Conservation (phyloP, 2,888 invertebrate genomes). For the Lottia gigantea region DNA sequence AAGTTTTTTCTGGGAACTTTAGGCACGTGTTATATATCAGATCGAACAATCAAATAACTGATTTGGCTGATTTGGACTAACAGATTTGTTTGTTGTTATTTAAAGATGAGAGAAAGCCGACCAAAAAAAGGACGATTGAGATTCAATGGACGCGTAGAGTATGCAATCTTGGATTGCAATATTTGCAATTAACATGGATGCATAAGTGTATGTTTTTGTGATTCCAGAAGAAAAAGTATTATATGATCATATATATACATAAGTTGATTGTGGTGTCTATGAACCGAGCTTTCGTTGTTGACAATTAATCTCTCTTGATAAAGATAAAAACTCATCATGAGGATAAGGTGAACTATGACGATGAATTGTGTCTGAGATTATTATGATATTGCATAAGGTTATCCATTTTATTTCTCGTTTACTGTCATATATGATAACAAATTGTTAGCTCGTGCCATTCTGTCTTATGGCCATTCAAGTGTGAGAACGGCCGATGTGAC, state of each 20-base stretch:
- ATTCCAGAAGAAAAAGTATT: no score
- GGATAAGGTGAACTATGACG: not conserved
- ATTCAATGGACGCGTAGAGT: no score
- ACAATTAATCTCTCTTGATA: no score
- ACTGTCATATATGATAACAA: slow-evolving; percentile 6
- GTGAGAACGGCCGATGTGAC: not conserved
- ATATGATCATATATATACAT: no score
- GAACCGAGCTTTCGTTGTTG: no score
- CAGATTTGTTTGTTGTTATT: not conserved
- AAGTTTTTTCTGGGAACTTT: not conserved
- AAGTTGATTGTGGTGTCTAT: no score
- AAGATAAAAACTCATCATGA: no score
- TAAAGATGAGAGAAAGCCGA: not conserved
- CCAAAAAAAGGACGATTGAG: not conserved
- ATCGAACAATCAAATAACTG: not conserved
- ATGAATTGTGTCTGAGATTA: not conserved
- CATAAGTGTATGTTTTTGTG: no score
- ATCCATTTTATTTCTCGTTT: slow-evolving; percentile 3
- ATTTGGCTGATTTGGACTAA: not conserved
- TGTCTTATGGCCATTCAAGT: slow-evolving; percentile 5
- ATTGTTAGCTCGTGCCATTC: slow-evolving; percentile 6
- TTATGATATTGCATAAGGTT: slow-evolving; percentile 6
- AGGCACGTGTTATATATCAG: not conserved
- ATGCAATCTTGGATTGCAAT: no score
- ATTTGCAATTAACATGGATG: no score